phyloP scores from a whole-genome alignment of 2,888 invertebrate species.

The Malachius bipustulatus region DNA sequence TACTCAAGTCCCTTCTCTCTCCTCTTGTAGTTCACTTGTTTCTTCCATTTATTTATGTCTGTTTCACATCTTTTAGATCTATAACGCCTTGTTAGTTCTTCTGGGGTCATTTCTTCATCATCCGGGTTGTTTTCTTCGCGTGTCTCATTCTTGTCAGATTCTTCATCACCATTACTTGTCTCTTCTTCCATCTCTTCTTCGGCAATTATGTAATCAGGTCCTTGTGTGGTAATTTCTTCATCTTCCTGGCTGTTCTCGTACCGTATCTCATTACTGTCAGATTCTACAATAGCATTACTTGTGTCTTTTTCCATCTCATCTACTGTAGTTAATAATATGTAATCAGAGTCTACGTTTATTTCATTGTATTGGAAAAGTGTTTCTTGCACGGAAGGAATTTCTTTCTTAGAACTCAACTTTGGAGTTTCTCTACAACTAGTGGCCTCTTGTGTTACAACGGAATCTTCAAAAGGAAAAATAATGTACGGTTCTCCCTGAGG shows the following conservation, averaged over 20 bases:
- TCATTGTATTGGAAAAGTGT: neutral
- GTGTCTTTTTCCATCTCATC: neutral
- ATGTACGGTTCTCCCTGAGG: too few species aligned
- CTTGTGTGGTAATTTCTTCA: neutral
- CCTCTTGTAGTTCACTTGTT: conserved; percentile 1
- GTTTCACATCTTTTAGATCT: conserved; percentile 2
- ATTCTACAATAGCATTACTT: conserved; percentile 1
- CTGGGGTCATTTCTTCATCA: too few species aligned
- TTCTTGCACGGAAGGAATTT: neutral
- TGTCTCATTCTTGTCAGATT: too few species aligned
- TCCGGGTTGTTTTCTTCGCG: too few species aligned
- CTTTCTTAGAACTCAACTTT: neutral
- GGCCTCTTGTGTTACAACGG: too few species aligned
- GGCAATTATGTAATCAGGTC: neutral
- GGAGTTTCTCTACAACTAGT: too few species aligned
- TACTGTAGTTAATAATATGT: neutral
- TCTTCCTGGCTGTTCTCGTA: neutral
- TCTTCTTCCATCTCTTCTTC: neutral
- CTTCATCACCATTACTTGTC: neutral
- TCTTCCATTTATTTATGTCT: neutral
- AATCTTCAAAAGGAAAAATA: too few species aligned
- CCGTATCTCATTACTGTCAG: neutral
- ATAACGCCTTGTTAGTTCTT: neutral
- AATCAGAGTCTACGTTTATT: neutral
- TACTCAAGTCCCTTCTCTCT: neutral